Percentiles rank a stretch among this genome's conserved stretches.
Evolutionary conservation across 1,140 invertebrate species (phyloP).

Genomic region (Ips typographus): DNA sequence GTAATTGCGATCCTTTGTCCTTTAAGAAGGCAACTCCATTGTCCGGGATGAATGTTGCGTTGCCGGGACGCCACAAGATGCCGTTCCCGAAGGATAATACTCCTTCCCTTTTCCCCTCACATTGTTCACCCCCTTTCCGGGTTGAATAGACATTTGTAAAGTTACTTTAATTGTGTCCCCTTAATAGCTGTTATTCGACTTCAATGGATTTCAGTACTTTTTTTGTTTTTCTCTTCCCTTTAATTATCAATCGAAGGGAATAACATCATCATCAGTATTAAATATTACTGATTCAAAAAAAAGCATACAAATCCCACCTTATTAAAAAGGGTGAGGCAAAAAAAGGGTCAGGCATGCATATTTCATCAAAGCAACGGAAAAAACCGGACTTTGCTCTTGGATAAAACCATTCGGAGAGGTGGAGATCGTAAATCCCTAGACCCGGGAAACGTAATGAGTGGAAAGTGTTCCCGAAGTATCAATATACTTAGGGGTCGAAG

Average conservation of each 20-base stretch:
- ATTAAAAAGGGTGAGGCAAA: neutral
- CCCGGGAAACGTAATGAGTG: constrained; percentile 40
- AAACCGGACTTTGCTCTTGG: neutral
- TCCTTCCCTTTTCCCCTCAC: constrained; percentile 4
- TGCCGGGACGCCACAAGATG: constrained; percentile 18
- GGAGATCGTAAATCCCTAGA: constrained; percentile 21
- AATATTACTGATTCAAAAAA: too few species aligned
- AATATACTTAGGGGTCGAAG: constrained; percentile 38
- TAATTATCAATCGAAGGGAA: too few species aligned
- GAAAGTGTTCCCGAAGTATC: constrained; percentile 42
- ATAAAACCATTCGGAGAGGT: constrained; percentile 15
- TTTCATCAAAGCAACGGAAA: constrained; percentile 8
- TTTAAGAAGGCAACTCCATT: constrained; percentile 24
- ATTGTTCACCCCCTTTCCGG: constrained; percentile 11
- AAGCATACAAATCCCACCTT: too few species aligned
- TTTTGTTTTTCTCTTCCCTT: too few species aligned
- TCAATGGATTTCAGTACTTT: constrained; percentile 20
- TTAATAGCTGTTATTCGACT: constrained; percentile 31
- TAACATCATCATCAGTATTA: too few species aligned
- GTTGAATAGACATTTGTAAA: constrained; percentile 10
- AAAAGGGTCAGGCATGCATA: constrained; percentile 19
- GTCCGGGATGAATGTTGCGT: constrained; percentile 27
- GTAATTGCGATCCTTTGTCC: constrained; percentile 34
- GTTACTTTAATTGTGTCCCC: constrained; percentile 34
- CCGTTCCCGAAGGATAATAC: constrained; percentile 7